These are phyloP conservation scores for Micromys minutus DNA, from an alignment of 2,113 vertebrate species.

Conservation along the genomic window DNA sequence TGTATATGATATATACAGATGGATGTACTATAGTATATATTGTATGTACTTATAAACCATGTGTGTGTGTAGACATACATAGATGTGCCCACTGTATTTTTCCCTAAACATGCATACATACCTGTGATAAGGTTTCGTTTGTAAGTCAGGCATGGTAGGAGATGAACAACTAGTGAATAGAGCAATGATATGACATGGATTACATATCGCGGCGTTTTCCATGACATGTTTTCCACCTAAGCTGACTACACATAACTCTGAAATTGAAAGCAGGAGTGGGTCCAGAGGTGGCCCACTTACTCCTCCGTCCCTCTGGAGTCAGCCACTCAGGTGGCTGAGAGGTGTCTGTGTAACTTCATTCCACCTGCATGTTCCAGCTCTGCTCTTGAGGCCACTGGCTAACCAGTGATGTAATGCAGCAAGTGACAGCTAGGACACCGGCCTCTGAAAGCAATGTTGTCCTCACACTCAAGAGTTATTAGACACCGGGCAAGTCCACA, in stretches of 20 bases:
- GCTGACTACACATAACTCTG: background rate
- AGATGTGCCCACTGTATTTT: background rate
- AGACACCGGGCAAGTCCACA: accelerated
- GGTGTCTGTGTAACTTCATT: accelerated
- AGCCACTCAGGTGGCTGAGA: background rate
- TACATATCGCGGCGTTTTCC: background rate
- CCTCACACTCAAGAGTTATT: background rate
- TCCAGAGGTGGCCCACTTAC: background rate
- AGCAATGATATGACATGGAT: background rate
- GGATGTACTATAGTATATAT: background rate
- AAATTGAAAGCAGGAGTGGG: background rate
- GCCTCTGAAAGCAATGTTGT: background rate
- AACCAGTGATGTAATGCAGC: background rate
- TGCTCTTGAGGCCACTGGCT: background rate
- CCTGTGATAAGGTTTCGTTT: background rate
- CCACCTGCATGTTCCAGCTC: background rate
- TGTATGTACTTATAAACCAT: background rate
- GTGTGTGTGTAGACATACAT: background rate
- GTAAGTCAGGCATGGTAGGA: background rate
- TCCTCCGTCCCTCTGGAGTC: background rate
- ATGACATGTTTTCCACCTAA: background rate
- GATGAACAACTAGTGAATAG: background rate
- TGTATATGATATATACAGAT: background rate
- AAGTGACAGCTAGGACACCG: background rate
- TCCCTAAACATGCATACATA: background rate